Percentiles rank a stretch among this genome's conserved stretches.
Evolutionary conservation across 2,888 invertebrate genomes (phyloP).

Genomic region (Aphrophora alni): DNA sequence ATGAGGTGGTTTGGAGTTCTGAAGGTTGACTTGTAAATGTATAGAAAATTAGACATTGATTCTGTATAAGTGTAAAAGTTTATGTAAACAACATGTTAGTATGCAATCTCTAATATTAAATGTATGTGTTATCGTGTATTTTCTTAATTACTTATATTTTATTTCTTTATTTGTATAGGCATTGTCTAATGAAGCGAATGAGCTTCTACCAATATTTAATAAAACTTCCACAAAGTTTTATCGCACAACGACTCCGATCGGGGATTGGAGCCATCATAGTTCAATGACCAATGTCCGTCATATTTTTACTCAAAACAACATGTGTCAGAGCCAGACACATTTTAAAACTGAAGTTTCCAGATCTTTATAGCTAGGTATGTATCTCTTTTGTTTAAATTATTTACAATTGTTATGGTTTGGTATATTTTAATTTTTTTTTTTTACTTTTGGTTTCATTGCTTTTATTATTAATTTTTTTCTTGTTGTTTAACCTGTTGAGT

Average conservation of each 20-base stretch:
- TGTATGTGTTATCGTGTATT: conserved; percentile 19
- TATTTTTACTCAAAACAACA: neutral
- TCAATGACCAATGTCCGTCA: conserved; percentile 38
- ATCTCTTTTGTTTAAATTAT: neutral
- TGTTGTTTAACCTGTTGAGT: too few relatives aligned
- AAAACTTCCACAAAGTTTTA: conserved; percentile 94
- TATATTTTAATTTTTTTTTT: too few relatives aligned
- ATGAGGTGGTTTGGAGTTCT: too few relatives aligned
- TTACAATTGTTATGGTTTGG: too few relatives aligned
- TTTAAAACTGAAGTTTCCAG: neutral
- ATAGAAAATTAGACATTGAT: too few relatives aligned
- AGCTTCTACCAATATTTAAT: conserved; percentile 96
- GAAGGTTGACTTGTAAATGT: too few relatives aligned
- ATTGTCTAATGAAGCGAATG: conserved; percentile 87
- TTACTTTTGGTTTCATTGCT: too few relatives aligned
- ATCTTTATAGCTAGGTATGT: neutral
- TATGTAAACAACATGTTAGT: neutral
- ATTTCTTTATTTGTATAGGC: conserved; percentile 47
- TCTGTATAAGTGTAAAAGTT: too few relatives aligned
- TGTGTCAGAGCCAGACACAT: neutral
- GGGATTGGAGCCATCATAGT: conserved; percentile 73
- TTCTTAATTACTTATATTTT: too few relatives aligned
- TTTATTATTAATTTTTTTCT: too few relatives aligned
- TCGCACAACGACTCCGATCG: conserved; percentile 77
- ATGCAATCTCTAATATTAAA: neutral